Evolutionary conservation across 2,888 invertebrate genomes (phyloP), one percentile per base, ranked within the genome.

Genomic region (Drosophila suboccidentalis): DNA sequence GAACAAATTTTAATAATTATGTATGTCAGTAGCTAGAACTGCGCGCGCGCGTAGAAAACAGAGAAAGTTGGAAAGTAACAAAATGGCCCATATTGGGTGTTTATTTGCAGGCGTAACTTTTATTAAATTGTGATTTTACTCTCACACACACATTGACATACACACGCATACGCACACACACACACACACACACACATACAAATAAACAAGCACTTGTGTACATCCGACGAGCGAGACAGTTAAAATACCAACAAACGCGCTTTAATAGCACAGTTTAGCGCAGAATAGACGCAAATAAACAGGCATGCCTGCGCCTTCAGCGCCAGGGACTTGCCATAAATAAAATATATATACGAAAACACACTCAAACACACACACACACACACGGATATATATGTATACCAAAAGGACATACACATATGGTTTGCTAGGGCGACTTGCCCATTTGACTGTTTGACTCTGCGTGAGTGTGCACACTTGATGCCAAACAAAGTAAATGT

Each of bases 181-280:
- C 17, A 19, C 39, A 65, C 44, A 44, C 36, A 51, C 22, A 51
- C 50, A 54, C 50, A 50, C 47, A 47, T 38, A 38, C 32, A 60
- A 17, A 38, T 44, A 47, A 50, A 53, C 39, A 51, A 51, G 65
- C 32, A 64, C 49, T 53, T 69, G 75, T 81, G 79, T 73, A 76
- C 74, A 77, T 75, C 65, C 75, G 68, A 47, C 60, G 53, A 70
- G 49, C 59, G 57, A 81, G 75, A 78, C 81, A 72, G 74, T 87
- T 82, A 82, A 82, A 83, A 89, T 78, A 83, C 77, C 85, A 90
- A 87, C 90, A 89, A 88, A 87, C 75, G 80, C 80, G 81, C 82
- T 87, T 81, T 87, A 87, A 86, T 87, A 81, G 79, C 86, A 77
- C 85, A 81, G 90, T 90, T 90, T 84, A 89, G 84, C 89, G 80